Evolutionary conservation across 1,140 invertebrate genomes (phyloP), one percentile per base, ranked within the genome.

Genomic region (Drosophila cardini): DNA sequence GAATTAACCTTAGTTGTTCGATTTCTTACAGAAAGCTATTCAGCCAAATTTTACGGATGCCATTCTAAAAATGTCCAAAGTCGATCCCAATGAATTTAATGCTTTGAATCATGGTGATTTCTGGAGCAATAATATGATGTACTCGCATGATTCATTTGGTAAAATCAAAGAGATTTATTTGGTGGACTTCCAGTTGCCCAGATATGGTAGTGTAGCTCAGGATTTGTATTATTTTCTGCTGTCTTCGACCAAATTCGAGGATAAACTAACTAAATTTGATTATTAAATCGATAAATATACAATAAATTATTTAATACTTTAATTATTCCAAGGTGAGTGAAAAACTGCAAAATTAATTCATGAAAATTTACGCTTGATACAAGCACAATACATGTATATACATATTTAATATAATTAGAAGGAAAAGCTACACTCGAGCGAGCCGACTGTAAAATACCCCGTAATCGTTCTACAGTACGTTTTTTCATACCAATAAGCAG

Each of bases 71-170:
- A 32, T 63, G 9, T 34, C 26, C 2, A 69, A 80, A 4, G 1
- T 65, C 0, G 78, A 94, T 40, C 68, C 91, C 0, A 92, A 92
- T 11, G 93, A 93, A 11, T 94, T 95, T 65, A 93, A 94, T 71
- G 94, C 94, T 1, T 82, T 95, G 4, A 94, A 94, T 76, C 95
- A 95, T 61, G 95, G 95, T 9, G 95, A 95, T 78, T 93, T 92
- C 8, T 91, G 90, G 90, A 80, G 75, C 1, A 91, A 93, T 55
- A 93, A 96, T 74, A 94, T 95, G 85, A 85, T 95, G 74, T 95
- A 95, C 79, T 92, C 93, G 16, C 94, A 95, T 71, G 91, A 94
- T 68, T 77, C 70, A 0, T 74, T 55, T 26, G 92, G 91, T 0
- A 92, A 93, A 72, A 76, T 91, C 11, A 85, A 85, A 32, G 83